These are phyloP conservation scores for Candidula unifasciata DNA, from an alignment of 2,888 invertebrate genomes.

Conservation along the genomic window DNA sequence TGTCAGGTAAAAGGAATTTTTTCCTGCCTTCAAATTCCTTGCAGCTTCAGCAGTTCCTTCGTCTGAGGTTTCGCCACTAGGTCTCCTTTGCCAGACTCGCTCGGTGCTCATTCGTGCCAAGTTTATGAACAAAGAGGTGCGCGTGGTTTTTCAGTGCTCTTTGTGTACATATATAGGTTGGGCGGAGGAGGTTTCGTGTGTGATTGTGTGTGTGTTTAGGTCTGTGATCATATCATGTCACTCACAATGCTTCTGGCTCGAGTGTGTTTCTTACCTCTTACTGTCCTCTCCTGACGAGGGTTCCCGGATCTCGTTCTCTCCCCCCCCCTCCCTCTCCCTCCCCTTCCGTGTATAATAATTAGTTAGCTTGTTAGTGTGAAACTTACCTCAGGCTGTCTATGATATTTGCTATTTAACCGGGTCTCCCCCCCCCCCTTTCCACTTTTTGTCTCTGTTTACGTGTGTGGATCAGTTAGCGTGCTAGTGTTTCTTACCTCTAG, in stretches of 20 bases:
- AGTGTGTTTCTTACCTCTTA: too few relatives aligned
- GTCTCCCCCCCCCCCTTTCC: not conserved
- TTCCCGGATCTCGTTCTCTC: too few relatives aligned
- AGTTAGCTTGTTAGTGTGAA: too few relatives aligned
- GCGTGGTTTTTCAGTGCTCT: not conserved
- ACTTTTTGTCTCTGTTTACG: not conserved
- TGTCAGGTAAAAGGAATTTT: conserved; percentile 11
- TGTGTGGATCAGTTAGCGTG: not conserved
- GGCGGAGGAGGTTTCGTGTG: not conserved
- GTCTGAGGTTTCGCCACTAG: not conserved
- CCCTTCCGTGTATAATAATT: too few relatives aligned
- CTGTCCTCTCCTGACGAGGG: too few relatives aligned
- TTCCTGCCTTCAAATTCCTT: not conserved
- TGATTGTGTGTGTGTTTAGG: not conserved
- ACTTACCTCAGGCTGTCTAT: too few relatives aligned
- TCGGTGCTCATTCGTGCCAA: not conserved
- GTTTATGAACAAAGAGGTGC: not conserved
- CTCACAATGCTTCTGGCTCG: too few relatives aligned
- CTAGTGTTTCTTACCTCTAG: not conserved
- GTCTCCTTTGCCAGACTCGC: not conserved
- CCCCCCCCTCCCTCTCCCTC: too few relatives aligned
- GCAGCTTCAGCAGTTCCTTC: not conserved
- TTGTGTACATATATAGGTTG: conserved; percentile 5
- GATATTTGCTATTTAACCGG: not conserved
- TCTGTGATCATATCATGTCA: not conserved